Evolutionary conservation across 37 sponge, comb jelly and placozoan species (phyloP).

Genomic region (Aplysina aerophoba): DNA sequence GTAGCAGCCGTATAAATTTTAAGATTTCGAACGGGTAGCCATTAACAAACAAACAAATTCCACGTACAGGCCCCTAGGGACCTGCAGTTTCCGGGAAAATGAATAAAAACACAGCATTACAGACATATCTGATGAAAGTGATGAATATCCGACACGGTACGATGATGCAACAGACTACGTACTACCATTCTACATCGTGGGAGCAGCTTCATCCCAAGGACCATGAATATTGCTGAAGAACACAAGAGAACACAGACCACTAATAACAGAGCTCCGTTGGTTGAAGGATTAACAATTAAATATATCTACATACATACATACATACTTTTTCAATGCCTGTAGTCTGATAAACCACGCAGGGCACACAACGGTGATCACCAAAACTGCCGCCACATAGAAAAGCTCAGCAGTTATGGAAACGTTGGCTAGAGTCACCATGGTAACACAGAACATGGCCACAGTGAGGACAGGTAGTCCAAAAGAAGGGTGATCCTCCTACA

Average conservation of each 20-base stretch:
- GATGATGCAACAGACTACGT: no score
- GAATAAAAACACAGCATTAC: no score
- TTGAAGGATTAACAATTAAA: not conserved
- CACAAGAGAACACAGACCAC: slow-evolving; percentile 63
- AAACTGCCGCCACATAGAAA: slow-evolving; percentile 31
- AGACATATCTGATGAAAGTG: no score
- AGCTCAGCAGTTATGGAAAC: slow-evolving; percentile 19
- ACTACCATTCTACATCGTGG: not conserved
- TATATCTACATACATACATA: not conserved
- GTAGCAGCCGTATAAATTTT: no score
- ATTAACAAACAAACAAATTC: no score
- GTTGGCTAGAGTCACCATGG: not conserved
- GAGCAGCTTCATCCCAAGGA: slow-evolving; percentile 90
- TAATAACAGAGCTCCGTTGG: slow-evolving; percentile 24
- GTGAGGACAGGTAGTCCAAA: not conserved
- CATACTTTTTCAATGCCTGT: slow-evolving; percentile 68
- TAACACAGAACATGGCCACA: not conserved
- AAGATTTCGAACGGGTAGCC: no score
- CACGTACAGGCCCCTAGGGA: no score
- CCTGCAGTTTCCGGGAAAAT: no score
- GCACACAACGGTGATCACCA: slow-evolving; percentile 44
- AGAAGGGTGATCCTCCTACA: not conserved
- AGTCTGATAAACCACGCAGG: slow-evolving; percentile 53
- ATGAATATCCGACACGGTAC: no score
- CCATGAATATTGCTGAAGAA: slow-evolving; percentile 75